Base-by-base conservation (phyloP, 92 coral and sea anemone species). In the Desmophyllum pertusum region DNA sequence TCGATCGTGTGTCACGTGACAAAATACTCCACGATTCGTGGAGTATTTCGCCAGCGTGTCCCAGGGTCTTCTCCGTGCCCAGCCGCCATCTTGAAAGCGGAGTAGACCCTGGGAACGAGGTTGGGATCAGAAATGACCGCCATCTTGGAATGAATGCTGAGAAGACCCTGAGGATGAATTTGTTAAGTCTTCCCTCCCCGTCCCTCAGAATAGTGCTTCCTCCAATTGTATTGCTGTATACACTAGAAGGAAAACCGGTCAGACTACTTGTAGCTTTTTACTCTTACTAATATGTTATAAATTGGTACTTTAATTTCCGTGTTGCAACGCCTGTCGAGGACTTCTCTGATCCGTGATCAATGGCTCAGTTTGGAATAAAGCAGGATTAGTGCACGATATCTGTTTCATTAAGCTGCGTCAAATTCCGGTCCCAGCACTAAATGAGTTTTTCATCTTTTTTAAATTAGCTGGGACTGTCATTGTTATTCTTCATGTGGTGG, bases 361-460 rank as follows among this genome's bases (percentile, higher is more conserved):
- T 31, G 14, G 42, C 43, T 35, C 63, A 37, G 51, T 64, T 40
- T 42, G 33, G 31, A 45, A 30, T 66, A 45, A 37, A 66, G 29
- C 33, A 23, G 36, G 75, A 35, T 66, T 45, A 64, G 19, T 6
- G 9, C 25, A 38, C 45, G 46, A 62, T 51, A 79, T 62, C 82
- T 29, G 82, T 78, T 61, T 42, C 65, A 25, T 17, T 31, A 50
- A 51, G 55, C 37, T 37, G 81, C 41, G 38, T 65, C 62, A 48
- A 23, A 48, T 79, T 79, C 84, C 81, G n/a, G n/a, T n/a, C n/a
- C 6, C 35, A 14, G 75, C 15, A 67, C 11, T 33, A 79, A 75
- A 78, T 43, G 51, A 42, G 71, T 40, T 38, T 55, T 79, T 65
- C 84, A 79, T 79, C 75, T 21, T 66, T 65, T 79, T 65, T 33